phyloP scores from a whole-genome alignment of 2,888 invertebrate genomes.

The Subacronicta megacephala region DNA sequence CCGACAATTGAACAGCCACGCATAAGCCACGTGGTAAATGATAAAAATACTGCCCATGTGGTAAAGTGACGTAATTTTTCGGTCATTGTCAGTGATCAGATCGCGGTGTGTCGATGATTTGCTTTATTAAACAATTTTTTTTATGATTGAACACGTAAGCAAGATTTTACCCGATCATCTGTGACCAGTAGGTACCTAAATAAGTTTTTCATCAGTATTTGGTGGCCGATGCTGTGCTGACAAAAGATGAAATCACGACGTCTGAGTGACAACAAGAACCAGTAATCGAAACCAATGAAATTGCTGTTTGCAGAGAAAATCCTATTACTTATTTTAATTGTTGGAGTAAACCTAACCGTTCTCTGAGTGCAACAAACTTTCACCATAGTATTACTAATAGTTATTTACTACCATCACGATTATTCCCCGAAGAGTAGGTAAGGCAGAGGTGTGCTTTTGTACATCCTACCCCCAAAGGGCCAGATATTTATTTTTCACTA shows the following conservation, averaged over 20 bases:
- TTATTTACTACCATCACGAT: too few relatives aligned
- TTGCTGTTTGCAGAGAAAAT: too few relatives aligned
- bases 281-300: too few relatives aligned
- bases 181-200: neutral
- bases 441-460: too few relatives aligned
- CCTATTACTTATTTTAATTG: neutral
- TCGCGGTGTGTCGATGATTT: constrained; percentile 28
- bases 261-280: too few relatives aligned
- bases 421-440: neutral
- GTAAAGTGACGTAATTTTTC: constrained; percentile 60
- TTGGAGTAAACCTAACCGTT: neutral
- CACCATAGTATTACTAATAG: neutral
- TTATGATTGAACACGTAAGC: constrained; percentile 21
- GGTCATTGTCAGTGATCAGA: constrained; percentile 54
- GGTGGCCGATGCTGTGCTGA: too few relatives aligned
- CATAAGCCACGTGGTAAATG: constrained; percentile 67
- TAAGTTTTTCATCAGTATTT: neutral
- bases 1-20: constrained; percentile 51
- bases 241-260: too few relatives aligned
- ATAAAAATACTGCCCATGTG: constrained; percentile 59
- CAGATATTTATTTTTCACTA: too few relatives aligned
- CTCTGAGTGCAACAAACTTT: neutral
- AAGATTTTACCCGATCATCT: neutral
- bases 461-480: too few relatives aligned
- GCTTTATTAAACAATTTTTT: constrained; percentile 34